Conservation (phyloP, 2,797 vertebrate genomes). For the Discoglossus pictus region DNA sequence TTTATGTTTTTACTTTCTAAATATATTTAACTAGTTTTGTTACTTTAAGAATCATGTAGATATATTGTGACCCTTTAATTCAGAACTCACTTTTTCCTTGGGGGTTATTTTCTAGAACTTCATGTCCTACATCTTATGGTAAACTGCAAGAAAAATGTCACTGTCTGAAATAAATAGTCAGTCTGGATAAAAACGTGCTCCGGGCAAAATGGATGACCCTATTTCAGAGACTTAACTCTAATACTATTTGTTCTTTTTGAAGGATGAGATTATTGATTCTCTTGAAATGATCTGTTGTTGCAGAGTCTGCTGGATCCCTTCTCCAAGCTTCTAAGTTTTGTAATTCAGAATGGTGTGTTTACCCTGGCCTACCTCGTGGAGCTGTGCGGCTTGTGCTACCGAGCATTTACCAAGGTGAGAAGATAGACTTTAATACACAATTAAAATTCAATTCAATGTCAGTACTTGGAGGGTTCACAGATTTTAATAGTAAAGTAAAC, state of each 20-base stretch:
- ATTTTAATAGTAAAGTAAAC: too few relatives aligned
- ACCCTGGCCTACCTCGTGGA: conserved; percentile 94
- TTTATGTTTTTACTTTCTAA: too few relatives aligned
- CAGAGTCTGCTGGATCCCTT: conserved; percentile 97
- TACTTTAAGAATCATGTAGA: too few relatives aligned
- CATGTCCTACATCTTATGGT: conserved; percentile 41
- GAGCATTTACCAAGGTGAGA: conserved; percentile 94
- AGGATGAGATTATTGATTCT: conserved; percentile 50
- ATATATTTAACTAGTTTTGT: too few relatives aligned
- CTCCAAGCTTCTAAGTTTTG: conserved; percentile 95
- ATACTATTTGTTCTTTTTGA: conserved; percentile 51
- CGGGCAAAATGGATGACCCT: conserved; percentile 45
- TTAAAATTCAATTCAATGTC: too few relatives aligned
- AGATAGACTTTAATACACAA: neutral
- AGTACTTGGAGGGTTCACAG: too few relatives aligned
- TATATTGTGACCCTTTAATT: too few relatives aligned
- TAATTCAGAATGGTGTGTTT: conserved; percentile 95
- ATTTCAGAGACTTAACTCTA: conserved; percentile 47
- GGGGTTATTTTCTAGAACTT: conserved; percentile 27
- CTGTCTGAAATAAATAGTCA: conserved; percentile 25
- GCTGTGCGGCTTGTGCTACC: conserved; percentile 93
- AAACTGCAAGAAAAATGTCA: conserved; percentile 37
- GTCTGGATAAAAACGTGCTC: conserved; percentile 18
- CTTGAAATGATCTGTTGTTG: conserved; percentile 55
- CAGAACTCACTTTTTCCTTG: too few relatives aligned